Evolutionary conservation across 35 echinoderm and acorn worm genomes (phyloP), one percentile per base, ranked within the genome.

Genomic region (Lytechinus variegatus): DNA sequence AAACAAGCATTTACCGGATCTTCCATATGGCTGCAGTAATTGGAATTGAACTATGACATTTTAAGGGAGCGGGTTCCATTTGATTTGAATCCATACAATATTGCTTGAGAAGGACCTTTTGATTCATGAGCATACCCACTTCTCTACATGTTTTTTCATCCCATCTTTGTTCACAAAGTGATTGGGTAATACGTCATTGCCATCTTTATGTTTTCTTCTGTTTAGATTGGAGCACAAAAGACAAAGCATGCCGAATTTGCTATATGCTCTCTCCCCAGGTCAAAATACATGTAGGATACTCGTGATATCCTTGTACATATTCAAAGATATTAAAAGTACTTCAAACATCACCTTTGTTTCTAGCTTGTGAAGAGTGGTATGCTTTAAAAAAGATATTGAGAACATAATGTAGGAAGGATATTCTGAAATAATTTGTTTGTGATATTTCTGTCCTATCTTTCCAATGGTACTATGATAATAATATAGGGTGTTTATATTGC

Each of bases 1-100:
- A 33, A 8, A 44, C 88, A 44, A 52, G 88, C 29, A 54, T 54
- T 52, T 44, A 54, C 88, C 88, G 52, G 88, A 90, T 90, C 88
- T 54, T 90, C 88, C 88, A 90, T 90, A 90, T 90, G 88, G 88
- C 52, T 52, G 28, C 29, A 28, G 52, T 90, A 54, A 90, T 90
- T 90, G 88, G 52, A 90, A 90, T 90, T 90, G 88, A 90, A 90
- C 88, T 90, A 54, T 90, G 88, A 90, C 88, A 90, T 90, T 90
- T 44, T 52, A 29, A 44, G 88, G 52, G 52, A 90, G 88, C 88
- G 28, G 52, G 88, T 33, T 90, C 88, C 27, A 90, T 90, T 90
- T 90, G 29, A 90, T 90, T 90, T 90, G 88, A 90, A 52, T 90
- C 29, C 52, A 54, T 44, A 44, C 9, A 13, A 54, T 52, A 52